These are phyloP conservation scores for Xanthia togata DNA, from an alignment of 2,888 invertebrate genomes.

Conservation along the genomic window DNA sequence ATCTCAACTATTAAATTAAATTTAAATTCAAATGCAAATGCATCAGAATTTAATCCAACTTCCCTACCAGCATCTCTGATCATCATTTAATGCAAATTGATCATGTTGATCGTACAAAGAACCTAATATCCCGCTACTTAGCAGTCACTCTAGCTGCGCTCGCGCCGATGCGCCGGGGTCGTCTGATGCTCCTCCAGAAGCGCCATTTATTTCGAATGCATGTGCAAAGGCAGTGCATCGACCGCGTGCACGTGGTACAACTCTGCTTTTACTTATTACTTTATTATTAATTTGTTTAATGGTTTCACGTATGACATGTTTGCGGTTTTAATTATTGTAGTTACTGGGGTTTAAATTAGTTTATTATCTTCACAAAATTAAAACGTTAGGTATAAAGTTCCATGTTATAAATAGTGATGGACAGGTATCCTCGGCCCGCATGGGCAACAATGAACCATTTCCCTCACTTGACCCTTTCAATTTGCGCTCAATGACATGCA, in stretches of 20 bases:
- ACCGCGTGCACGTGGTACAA: slow-evolving; percentile 64
- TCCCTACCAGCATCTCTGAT: slow-evolving; percentile 36
- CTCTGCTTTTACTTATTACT: slow-evolving; percentile 40
- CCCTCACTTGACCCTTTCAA: slow-evolving; percentile 56
- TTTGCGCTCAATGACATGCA: slow-evolving; percentile 39
- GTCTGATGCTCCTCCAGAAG: slow-evolving; percentile 56
- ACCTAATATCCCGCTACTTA: slow-evolving; percentile 48
- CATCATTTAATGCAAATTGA: slow-evolving; percentile 52
- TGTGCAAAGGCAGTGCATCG: slow-evolving; percentile 62
- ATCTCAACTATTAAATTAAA: not conserved
- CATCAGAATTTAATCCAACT: slow-evolving; percentile 17
- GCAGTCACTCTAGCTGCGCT: slow-evolving; percentile 59
- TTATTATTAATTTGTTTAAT: slow-evolving; percentile 32
- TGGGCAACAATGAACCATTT: slow-evolving; percentile 49
- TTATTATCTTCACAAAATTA: not conserved
- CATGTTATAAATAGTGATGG: slow-evolving; percentile 46
- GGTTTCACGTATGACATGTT: slow-evolving; percentile 22
- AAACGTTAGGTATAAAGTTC: slow-evolving; percentile 28
- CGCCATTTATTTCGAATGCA: slow-evolving; percentile 66
- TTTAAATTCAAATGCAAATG: slow-evolving; percentile 33
- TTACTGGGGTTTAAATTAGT: not conserved
- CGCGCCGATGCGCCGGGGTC: slow-evolving; percentile 48
- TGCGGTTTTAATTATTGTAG: slow-evolving; percentile 7
- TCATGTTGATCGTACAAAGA: slow-evolving; percentile 46
- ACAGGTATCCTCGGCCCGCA: slow-evolving; percentile 54